Evolutionary conservation across 2,797 vertebrate genomes (phyloP).

Genomic region (Pseudopleuronectes americanus): DNA sequence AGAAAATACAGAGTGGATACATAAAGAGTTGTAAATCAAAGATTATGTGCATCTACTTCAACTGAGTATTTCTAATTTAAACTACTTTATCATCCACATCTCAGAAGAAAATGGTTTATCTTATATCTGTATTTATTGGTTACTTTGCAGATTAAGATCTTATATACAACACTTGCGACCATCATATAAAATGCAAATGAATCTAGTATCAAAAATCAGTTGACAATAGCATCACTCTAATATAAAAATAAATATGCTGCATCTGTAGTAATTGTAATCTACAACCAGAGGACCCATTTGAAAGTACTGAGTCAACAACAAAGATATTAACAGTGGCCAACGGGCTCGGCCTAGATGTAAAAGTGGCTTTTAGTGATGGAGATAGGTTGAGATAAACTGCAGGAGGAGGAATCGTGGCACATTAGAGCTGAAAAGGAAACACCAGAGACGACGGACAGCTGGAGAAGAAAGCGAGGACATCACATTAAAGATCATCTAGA

Average conservation of each 20-base stretch:
- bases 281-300: background rate
- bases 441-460: background rate
- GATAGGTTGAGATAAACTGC: background rate
- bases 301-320: background rate
- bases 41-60: too few species aligned
- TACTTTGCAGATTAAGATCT: too few species aligned
- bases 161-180: background rate
- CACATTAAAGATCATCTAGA: constrained; percentile 24
- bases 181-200: background rate
- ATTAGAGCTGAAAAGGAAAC: constrained; percentile 13
- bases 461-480: constrained; percentile 6
- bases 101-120: too few species aligned
- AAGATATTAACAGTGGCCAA: background rate
- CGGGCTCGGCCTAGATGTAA: background rate
- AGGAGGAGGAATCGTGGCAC: background rate
- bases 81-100: too few species aligned
- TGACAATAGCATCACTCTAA: background rate
- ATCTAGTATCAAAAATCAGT: background rate
- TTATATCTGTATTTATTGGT: too few species aligned
- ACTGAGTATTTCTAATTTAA: too few species aligned
- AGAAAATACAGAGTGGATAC: too few species aligned
- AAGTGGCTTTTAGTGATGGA: constrained; percentile 26
- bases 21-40: too few species aligned
- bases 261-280: background rate
- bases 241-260: background rate